Percentiles rank a stretch among this genome's conserved stretches.
phyloP scores from a whole-genome alignment of 1,140 invertebrate species.

The Matsumurasca onukii region DNA sequence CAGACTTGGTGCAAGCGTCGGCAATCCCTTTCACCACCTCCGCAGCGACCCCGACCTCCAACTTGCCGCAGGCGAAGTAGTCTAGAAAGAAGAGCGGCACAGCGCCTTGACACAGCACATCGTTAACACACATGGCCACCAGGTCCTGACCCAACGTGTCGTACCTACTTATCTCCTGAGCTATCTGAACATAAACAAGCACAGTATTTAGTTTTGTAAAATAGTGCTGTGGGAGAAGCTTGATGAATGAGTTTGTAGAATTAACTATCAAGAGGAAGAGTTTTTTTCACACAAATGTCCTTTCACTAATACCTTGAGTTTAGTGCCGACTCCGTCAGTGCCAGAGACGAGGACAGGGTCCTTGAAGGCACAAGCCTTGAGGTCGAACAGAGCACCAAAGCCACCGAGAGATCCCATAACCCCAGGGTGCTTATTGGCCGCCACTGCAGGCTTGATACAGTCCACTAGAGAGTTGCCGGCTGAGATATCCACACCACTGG shows the following conservation, averaged over 20 bases:
- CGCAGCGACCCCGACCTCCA: conserved; percentile 74
- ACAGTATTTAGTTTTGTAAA: neutral
- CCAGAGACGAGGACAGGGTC: conserved; percentile 91
- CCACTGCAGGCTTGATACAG: conserved; percentile 75
- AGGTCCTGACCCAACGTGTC: conserved; percentile 91
- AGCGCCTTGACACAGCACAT: conserved; percentile 91
- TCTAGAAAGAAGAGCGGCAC: conserved; percentile 95
- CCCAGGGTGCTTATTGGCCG: conserved; percentile 67
- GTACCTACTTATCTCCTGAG: conserved; percentile 75
- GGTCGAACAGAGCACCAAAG: conserved; percentile 92
- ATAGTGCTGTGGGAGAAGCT: neutral
- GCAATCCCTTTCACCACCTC: conserved; percentile 83
- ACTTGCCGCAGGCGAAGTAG: conserved; percentile 90
- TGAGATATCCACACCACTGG: conserved; percentile 90
- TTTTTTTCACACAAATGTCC: too few relatives aligned
- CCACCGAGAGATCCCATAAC: conserved; percentile 81
- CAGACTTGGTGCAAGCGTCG: conserved; percentile 81
- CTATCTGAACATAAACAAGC: conserved; percentile 61
- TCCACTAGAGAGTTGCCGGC: conserved; percentile 85
- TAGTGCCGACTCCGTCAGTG: conserved; percentile 96
- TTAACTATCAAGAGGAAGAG: too few relatives aligned
- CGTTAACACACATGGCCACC: conserved; percentile 98
- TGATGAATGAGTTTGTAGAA: too few relatives aligned
- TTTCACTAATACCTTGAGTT: conserved; percentile 70
- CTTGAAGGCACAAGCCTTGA: conserved; percentile 60